Base-by-base conservation (phyloP, 2,888 invertebrate genomes). In the Diaperis boleti region DNA sequence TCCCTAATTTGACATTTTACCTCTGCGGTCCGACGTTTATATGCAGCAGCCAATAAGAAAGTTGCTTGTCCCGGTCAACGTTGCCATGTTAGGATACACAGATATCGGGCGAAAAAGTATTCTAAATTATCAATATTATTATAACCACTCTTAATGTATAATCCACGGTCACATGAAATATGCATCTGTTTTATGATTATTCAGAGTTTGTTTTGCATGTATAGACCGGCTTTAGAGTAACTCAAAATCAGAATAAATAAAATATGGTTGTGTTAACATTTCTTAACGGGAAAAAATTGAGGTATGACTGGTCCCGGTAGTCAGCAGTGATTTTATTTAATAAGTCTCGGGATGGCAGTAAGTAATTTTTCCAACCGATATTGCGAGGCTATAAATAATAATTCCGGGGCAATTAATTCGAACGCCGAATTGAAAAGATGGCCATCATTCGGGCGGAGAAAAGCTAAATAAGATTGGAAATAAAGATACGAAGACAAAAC, bases 1-100 rank as follows among this genome's bases (percentile, higher is more conserved):
- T 72, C 72, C 72, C 73, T 76, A 78, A 78, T 76, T 78, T 76
- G 77, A 75, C 77, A 78, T 75, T 74, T 72, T 75, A 75, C 73
- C 76, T 76, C 72, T 76, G 74, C 69, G 75, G 72, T 72, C 70
- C 71, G 76, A 74, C 73, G 76, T 76, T 76, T 75, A 75, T 71
- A 73, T 69, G 70, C 72, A 73, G 74, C 73, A 74, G 70, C 72
- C 72, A 72, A 74, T 74, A 72, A 70, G 71, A 72, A 70, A 69
- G 65, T 65, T 37, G 41, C 62, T 64, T 71, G 68, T 69, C 70
- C 60, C n/a, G n/a, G n/a, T n/a, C n/a, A n/a, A n/a, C n/a, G n/a
- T n/a, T n/a, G n/a, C n/a, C n/a, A n/a, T n/a, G n/a, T n/a, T n/a
- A n/a, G n/a, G n/a, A n/a, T n/a, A n/a, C n/a, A n/a, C n/a, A n/a